Evolutionary conservation across 2,797 vertebrate species (phyloP).

Genomic region (Microctenopoma stevenorrisi): DNA sequence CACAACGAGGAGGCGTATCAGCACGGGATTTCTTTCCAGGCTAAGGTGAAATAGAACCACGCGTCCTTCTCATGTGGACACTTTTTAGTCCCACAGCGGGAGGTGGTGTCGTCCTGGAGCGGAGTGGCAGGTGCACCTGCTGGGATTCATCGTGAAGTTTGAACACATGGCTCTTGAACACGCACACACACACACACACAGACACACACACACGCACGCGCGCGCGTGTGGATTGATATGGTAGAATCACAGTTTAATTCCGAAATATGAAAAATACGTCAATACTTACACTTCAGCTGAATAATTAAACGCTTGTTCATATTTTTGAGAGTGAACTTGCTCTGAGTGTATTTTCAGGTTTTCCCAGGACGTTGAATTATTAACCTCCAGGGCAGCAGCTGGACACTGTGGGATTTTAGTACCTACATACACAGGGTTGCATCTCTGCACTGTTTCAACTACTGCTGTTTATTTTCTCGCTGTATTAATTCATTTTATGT

Average conservation of each 20-base stretch:
- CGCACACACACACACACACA: not conserved
- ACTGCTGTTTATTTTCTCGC: too few relatives aligned
- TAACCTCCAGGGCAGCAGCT: conserved; percentile 27
- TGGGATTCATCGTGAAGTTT: conserved; percentile 47
- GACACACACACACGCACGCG: not conserved
- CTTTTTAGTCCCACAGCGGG: not conserved
- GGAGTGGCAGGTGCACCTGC: conserved; percentile 55
- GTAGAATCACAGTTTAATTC: too few relatives aligned
- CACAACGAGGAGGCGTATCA: conserved; percentile 94
- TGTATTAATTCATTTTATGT: too few relatives aligned
- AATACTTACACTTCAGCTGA: not conserved
- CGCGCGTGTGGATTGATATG: not conserved
- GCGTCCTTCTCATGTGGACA: not conserved
- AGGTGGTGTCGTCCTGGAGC: not conserved
- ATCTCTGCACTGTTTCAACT: not conserved
- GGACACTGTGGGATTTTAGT: not conserved
- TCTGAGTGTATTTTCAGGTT: conserved; percentile 35
- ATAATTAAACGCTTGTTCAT: not conserved
- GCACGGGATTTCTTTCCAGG: conserved; percentile 92
- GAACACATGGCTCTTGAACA: conserved; percentile 26
- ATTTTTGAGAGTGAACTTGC: not conserved
- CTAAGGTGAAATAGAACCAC: conserved; percentile 85
- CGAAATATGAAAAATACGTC: too few relatives aligned
- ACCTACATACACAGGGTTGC: too few relatives aligned
- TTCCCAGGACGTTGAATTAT: conserved; percentile 39